Evolutionary conservation across 2,797 vertebrate species (phyloP).

Genomic region (Sebastolobus alascanus): DNA sequence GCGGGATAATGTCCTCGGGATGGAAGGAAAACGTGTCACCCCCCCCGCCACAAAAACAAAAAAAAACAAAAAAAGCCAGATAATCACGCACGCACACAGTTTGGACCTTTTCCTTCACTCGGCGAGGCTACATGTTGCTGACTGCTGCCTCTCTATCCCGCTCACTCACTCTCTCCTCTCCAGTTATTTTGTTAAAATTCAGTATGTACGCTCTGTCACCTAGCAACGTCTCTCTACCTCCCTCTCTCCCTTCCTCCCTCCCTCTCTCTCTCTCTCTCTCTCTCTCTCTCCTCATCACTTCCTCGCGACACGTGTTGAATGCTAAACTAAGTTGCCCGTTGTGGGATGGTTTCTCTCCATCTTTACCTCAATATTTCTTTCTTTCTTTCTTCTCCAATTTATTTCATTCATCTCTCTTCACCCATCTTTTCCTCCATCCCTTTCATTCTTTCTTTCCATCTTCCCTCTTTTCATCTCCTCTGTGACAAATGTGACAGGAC

Average conservation of each 20-base stretch:
- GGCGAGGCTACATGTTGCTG: slow-evolving; percentile 83
- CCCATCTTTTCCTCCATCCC: neutral
- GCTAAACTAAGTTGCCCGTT: slow-evolving; percentile 81
- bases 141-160: slow-evolving; percentile 60
- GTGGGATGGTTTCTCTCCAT: slow-evolving; percentile 35
- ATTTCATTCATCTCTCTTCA: neutral
- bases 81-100: slow-evolving; percentile 62
- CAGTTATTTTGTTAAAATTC: slow-evolving; percentile 87
- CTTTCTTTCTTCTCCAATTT: neutral
- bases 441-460: neutral
- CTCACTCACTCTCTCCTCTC: slow-evolving; percentile 71
- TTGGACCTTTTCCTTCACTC: slow-evolving; percentile 77
- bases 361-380: neutral
- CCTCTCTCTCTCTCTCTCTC: slow-evolving; percentile 41
- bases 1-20: slow-evolving; percentile 70
- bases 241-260: slow-evolving; percentile 45
- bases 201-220: slow-evolving; percentile 88
- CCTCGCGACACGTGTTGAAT: slow-evolving; percentile 87
- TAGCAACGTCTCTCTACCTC: slow-evolving; percentile 81
- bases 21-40: slow-evolving; percentile 51
- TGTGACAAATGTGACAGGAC: slow-evolving; percentile 2
- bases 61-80: neutral
- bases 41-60: neutral
- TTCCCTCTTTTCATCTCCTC: neutral
- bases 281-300: slow-evolving; percentile 75